Conservation (phyloP, 2,113 vertebrate species). For the Grus americana region DNA sequence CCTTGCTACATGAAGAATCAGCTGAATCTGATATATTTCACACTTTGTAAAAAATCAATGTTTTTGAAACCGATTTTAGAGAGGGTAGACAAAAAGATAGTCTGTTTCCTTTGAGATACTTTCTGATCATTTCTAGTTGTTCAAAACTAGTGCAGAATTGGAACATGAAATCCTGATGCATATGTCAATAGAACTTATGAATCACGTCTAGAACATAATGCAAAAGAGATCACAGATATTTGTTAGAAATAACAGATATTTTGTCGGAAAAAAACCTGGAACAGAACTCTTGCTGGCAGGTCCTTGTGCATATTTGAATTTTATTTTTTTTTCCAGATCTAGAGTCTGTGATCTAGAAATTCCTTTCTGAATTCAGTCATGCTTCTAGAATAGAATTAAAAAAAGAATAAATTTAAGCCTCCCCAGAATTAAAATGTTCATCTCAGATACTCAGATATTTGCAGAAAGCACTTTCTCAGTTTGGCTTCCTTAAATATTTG, state of each 20-base stretch:
- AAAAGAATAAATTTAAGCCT: no score
- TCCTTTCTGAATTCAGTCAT: not conserved
- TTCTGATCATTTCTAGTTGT: not conserved
- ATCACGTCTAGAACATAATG: not conserved
- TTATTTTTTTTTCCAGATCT: not conserved
- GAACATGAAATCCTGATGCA: not conserved
- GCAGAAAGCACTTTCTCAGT: not conserved
- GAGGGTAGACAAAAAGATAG: not conserved
- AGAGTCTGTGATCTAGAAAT: not conserved
- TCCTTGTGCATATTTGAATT: not conserved
- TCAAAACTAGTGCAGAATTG: not conserved
- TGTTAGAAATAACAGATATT: not conserved
- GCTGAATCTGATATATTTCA: not conserved
- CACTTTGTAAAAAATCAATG: not conserved
- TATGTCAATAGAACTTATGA: not conserved
- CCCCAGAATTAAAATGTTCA: not conserved
- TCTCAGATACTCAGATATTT: not conserved
- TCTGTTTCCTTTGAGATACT: not conserved
- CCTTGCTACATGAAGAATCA: not conserved
- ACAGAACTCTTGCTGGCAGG: not conserved
- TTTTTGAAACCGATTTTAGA: not conserved
- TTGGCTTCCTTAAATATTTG: not conserved
- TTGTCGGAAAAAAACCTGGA: not conserved
- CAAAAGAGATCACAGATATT: not conserved
- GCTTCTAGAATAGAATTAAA: not conserved